Evolutionary conservation across 2,113 vertebrate species (phyloP), one percentile per base, ranked within the genome.

Genomic region (Cephalophus harveyi): DNA sequence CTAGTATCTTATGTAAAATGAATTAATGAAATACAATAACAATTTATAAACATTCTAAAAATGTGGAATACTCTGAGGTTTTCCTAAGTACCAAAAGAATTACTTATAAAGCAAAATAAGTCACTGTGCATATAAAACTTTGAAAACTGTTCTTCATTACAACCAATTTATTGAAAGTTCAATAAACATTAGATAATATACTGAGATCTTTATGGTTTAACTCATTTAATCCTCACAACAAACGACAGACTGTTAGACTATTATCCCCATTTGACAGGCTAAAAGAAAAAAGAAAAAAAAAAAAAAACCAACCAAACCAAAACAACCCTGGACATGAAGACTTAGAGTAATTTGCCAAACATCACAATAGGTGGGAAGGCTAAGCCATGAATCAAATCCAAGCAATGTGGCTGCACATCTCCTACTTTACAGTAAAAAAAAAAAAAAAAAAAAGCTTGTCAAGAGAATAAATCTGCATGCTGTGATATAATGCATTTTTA

Each of bases 11-110:
- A 89, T 36, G 3, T 23, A 96, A 94, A 50, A 28, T n/a, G 25
- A 96, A 84, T 67, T 87, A 96, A 87, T 81, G n/a, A 89, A 93
- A 89, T 14, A 13, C 11, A 79, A 54, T 86, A 86, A 90, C 28
- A 82, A 57, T 16, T 1, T 40, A 84, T 50, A 93, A 84, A 46
- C 43, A 59, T 76, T 87, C 43, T 55, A 36, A 93, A 91, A 94
- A 83, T 59, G 17, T 64, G 5, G 11, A 95, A n/a, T 87, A 83
- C 14, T 90, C 28, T 82, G 87, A 94, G 15, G 6, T 52, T 59
- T 93, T 91, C 74, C n/a, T 28, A 83, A 90, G 30, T 46, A 87
- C 9, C 46, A 50, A 57, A 92, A 94, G 59, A 96, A 28, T 30
- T 46, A 76, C 36, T 71, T 48, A 83, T 55, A 81, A 93, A 87